Conservation (phyloP, 1,140 invertebrate genomes). For the Aphelinus atriplicis region DNA sequence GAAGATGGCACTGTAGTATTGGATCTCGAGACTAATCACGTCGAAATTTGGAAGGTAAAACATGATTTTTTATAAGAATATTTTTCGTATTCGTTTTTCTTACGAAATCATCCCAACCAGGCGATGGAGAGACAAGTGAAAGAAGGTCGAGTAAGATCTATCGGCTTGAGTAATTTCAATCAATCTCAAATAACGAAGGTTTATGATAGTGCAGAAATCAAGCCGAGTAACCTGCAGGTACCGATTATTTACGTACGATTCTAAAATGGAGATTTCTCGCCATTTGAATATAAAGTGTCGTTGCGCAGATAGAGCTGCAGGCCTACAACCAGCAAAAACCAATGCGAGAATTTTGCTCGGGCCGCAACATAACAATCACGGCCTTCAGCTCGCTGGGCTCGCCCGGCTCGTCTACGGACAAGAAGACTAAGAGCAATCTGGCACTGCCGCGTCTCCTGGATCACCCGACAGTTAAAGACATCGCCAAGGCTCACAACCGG, state of each 20-base stretch:
- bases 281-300: constrained; percentile 60
- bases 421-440: constrained; percentile 52
- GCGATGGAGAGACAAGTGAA: constrained; percentile 74
- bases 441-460: constrained; percentile 73
- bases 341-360: constrained; percentile 67
- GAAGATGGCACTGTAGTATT: constrained; percentile 62
- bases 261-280: constrained; percentile 68
- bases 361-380: constrained; percentile 67
- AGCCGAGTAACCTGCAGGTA: constrained; percentile 71
- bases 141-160: constrained; percentile 72
- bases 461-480: constrained; percentile 72
- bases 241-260: constrained; percentile 74
- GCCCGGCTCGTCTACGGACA: constrained; percentile 67
- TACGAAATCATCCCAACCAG: background rate
- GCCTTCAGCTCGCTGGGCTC: constrained; percentile 75
- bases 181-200: constrained; percentile 74
- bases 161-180: constrained; percentile 86
- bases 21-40: constrained; percentile 75
- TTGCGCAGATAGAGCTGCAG: constrained; percentile 37
- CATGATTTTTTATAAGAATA: background rate
- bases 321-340: constrained; percentile 33
- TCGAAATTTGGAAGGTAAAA: constrained; percentile 74
- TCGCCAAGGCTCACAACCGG: constrained; percentile 69
- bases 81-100: background rate
- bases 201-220: constrained; percentile 68